These are phyloP conservation scores for Apostichopus japonicus DNA, from an alignment of 35 echinoderm and acorn worm species.

Conservation along the genomic window DNA sequence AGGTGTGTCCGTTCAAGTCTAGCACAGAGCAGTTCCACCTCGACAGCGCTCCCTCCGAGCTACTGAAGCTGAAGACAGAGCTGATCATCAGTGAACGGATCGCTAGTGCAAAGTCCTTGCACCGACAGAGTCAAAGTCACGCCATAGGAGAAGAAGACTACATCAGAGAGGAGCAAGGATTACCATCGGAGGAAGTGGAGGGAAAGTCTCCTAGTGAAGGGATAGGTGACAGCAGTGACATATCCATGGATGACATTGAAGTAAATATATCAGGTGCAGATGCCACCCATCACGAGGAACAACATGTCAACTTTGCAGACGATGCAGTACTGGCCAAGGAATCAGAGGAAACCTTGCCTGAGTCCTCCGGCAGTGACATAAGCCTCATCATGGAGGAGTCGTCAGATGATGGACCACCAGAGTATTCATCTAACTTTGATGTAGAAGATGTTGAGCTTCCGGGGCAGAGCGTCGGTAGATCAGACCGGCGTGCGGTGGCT, in stretches of 20 bases:
- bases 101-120: neutral
- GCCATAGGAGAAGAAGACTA: neutral
- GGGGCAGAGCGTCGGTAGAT: neutral
- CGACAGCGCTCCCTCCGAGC: neutral
- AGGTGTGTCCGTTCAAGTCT: neutral
- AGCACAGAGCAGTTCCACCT: neutral
- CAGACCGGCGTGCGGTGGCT: neutral
- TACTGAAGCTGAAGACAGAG: conserved; percentile 34
- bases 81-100: neutral
- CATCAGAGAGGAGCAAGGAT: neutral
- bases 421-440: neutral
- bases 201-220: neutral
- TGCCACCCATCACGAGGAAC: neutral
- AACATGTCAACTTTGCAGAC: neutral
- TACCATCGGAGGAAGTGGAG: neutral
- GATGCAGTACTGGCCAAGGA: neutral
- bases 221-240: neutral
- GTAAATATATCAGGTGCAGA: neutral
- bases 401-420: neutral
- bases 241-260: neutral
- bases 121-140: neutral
- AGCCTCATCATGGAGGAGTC: conserved; percentile 15
- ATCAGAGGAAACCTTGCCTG: neutral
- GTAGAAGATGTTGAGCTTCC: neutral
- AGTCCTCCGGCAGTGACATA: conserved; percentile 36